These are phyloP conservation scores for Augochlora pura DNA, from an alignment of 1,140 invertebrate genomes.

Conservation along the genomic window DNA sequence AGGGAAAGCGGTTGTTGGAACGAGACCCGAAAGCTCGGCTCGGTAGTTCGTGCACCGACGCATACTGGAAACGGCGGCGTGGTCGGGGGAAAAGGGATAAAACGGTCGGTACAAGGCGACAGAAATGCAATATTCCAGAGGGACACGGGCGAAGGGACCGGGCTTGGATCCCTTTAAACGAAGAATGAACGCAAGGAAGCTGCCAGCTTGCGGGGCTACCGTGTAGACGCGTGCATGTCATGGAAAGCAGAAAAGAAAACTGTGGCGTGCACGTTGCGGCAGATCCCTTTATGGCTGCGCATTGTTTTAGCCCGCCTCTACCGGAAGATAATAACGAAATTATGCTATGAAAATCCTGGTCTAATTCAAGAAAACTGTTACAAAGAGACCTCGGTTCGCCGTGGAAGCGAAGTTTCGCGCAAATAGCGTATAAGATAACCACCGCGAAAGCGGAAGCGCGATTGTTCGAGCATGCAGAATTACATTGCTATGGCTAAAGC, in stretches of 20 bases:
- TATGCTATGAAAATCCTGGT: constrained; percentile 17
- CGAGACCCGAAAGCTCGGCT: not conserved
- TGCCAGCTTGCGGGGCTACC: not conserved
- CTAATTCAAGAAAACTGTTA: not conserved
- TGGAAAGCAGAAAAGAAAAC: constrained; percentile 31
- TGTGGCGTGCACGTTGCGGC: constrained; percentile 11
- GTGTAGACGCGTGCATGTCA: constrained; percentile 8
- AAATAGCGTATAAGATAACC: not conserved
- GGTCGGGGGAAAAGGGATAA: not conserved
- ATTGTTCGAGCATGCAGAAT: no score
- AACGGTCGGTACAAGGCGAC: not conserved
- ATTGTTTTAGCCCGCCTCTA: not conserved
- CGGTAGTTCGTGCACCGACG: no score
- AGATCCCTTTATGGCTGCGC: constrained; percentile 34
- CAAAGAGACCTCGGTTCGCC: not conserved
- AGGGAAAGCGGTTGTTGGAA: no score
- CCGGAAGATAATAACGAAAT: constrained; percentile 34
- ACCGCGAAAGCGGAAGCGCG: no score
- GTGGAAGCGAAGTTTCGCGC: not conserved
- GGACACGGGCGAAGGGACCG: not conserved
- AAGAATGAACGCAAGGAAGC: constrained; percentile 14
- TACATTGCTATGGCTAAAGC: no score
- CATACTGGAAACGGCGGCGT: not conserved
- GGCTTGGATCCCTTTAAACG: not conserved
- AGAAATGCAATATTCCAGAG: constrained; percentile 38